These are phyloP conservation scores for Acrossocheilus wenchowensis DNA, from an alignment of 2,797 vertebrate species.

Conservation along the genomic window DNA sequence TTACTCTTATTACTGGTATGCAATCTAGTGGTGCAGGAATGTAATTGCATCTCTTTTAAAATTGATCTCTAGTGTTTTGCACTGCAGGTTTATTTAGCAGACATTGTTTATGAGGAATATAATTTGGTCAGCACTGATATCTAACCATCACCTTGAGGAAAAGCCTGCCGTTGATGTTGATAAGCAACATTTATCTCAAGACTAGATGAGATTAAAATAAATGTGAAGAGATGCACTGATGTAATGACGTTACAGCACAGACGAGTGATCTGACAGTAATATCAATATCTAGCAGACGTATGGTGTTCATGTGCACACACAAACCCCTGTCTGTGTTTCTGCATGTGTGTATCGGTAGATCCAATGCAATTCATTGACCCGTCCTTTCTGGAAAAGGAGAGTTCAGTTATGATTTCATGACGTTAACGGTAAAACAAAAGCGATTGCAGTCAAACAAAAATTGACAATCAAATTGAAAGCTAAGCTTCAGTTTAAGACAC, in stretches of 20 bases:
- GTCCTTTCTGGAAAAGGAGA: slow-evolving; percentile 20
- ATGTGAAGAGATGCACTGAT: slow-evolving; percentile 32
- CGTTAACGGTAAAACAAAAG: neutral
- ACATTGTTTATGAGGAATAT: neutral
- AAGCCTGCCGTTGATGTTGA: neutral
- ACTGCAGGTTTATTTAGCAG: neutral
- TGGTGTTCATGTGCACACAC: neutral
- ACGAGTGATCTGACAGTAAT: slow-evolving; percentile 31
- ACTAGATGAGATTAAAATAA: slow-evolving; percentile 22
- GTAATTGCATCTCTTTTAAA: neutral
- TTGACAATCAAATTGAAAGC: neutral
- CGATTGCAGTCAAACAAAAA: neutral
- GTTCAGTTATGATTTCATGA: slow-evolving; percentile 24
- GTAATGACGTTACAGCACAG: slow-evolving; percentile 41
- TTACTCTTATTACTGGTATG: neutral
- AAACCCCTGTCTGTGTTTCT: neutral
- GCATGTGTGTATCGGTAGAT: neutral
- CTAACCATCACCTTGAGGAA: neutral
- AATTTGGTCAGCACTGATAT: neutral
- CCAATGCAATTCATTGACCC: neutral
- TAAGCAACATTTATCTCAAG: slow-evolving; percentile 28
- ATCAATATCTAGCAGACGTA: slow-evolving; percentile 35
- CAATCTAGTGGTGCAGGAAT: slow-evolving; percentile 34
- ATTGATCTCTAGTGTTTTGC: neutral
- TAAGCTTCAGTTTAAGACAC: neutral